Base-by-base conservation (phyloP, 1,140 invertebrate genomes). In the Paracyclopina nana region DNA sequence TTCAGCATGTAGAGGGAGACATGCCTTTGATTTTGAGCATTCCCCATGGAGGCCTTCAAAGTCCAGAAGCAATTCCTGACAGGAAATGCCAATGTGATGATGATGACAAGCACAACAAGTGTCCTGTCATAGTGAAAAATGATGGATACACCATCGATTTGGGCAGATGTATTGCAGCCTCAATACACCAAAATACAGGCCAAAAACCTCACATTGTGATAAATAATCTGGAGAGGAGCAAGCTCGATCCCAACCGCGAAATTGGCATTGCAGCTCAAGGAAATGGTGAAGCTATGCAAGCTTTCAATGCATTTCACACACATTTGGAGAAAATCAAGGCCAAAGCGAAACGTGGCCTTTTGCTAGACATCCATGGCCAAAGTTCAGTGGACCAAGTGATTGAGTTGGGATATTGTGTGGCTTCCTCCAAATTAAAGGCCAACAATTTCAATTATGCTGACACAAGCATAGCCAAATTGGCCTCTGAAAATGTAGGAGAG, bases 211-310 rank as follows among this genome's bases (percentile, higher is more conserved):
- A n/a, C n/a, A n/a, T n/a, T n/a, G n/a, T n/a, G n/a, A n/a, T n/a
- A n/a, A n/a, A n/a, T n/a, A n/a, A n/a, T n/a, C n/a, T n/a, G n/a
- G n/a, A n/a, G n/a, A 38, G 34, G 20, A 38, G 14, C n/a, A 38
- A 38, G 20, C 34, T 38, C n/a, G 34, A 38, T 38, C 34, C 34
- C 34, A 38, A 38, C 20, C 34, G 34, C 4, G 34, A 38, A 38
- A 16, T 38, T n/a, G 34, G 20, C 34, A 20, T 16, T 5, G 34
- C 34, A n/a, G 34, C 34, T 38, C 34, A 38, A 38, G 34, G 34
- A 38, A 20, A 38, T 8, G 34, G 20, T 5, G 20, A 16, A 5
- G 34, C 34, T 9, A 38, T 20, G n/a, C 5, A n/a, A 16, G 34
- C 34, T 9, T 38, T 16, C 34, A n/a, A 16, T 20, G 8, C 14